Percentiles rank a stretch among this genome's conserved stretches.
phyloP scores from a whole-genome alignment of 1,140 invertebrate species.

The Achatina immaculata region DNA sequence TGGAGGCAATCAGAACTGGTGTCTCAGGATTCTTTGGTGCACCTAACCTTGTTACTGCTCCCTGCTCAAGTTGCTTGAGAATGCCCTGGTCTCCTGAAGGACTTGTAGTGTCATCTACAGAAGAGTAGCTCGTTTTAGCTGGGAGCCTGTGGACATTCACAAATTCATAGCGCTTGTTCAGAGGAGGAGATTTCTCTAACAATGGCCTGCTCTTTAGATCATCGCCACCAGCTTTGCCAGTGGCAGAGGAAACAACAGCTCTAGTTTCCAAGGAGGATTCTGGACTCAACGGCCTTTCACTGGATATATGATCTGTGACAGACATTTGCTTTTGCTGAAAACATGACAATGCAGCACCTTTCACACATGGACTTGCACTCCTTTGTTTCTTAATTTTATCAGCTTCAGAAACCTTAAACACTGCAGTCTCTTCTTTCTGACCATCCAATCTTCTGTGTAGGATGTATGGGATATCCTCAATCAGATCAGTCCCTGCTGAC shows the following conservation, averaged over 20 bases:
- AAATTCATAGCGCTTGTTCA: conserved; percentile 65
- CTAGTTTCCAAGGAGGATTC: neutral
- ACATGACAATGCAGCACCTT: neutral
- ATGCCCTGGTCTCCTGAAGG: conserved; percentile 66
- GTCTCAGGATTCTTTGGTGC: neutral
- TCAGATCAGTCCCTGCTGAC: conserved; percentile 59
- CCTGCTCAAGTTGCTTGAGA: conserved; percentile 50
- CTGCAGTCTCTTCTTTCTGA: conserved; percentile 51
- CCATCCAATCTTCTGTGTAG: conserved; percentile 65
- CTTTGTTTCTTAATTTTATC: conserved; percentile 47
- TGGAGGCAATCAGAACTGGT: neutral
- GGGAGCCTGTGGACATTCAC: conserved; percentile 70
- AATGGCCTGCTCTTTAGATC: conserved; percentile 20
- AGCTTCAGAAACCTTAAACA: conserved; percentile 46
- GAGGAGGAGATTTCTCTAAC: conserved; percentile 56
- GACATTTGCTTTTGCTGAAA: neutral
- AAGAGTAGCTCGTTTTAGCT: conserved; percentile 71
- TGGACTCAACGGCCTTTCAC: neutral
- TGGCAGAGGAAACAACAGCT: neutral
- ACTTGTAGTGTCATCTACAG: conserved; percentile 72
- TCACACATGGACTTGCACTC: conserved; percentile 32
- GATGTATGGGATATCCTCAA: conserved; percentile 72
- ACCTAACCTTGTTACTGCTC: neutral
- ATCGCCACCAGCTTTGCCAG: neutral
- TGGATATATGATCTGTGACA: neutral